Evolutionary conservation across 2,113 vertebrate species (phyloP).

Genomic region (Trichechus manatus): DNA sequence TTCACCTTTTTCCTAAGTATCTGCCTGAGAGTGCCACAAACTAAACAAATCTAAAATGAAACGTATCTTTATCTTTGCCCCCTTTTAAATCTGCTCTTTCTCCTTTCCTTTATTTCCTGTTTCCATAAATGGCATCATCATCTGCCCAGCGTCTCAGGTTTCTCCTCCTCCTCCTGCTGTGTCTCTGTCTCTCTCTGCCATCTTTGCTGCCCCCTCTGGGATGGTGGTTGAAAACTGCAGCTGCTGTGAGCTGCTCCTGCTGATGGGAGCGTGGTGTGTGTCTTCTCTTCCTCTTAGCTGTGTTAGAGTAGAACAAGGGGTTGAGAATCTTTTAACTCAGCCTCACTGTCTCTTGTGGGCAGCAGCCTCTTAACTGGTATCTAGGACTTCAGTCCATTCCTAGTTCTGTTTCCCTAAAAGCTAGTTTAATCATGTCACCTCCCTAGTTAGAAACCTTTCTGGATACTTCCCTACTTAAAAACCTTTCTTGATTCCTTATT

Average conservation of each 20-base stretch:
- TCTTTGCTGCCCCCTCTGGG: neutral
- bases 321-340: neutral
- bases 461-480: neutral
- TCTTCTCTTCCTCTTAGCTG: neutral
- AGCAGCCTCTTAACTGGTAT: neutral
- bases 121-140: neutral
- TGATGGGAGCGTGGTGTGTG: fast-evolving
- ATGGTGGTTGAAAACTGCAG: fast-evolving
- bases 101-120: neutral
- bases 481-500: neutral
- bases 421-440: neutral
- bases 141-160: neutral
- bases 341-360: neutral
- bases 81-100: too few species aligned
- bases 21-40: neutral
- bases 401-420: neutral
- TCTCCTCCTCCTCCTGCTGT: neutral
- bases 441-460: neutral
- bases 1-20: neutral
- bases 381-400: neutral
- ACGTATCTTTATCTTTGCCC: neutral
- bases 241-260: neutral
- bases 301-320: neutral
- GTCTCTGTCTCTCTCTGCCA: fast-evolving
- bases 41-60: neutral